Evolutionary conservation across 2,797 vertebrate species (phyloP).

Genomic region (Halcyon badia): DNA sequence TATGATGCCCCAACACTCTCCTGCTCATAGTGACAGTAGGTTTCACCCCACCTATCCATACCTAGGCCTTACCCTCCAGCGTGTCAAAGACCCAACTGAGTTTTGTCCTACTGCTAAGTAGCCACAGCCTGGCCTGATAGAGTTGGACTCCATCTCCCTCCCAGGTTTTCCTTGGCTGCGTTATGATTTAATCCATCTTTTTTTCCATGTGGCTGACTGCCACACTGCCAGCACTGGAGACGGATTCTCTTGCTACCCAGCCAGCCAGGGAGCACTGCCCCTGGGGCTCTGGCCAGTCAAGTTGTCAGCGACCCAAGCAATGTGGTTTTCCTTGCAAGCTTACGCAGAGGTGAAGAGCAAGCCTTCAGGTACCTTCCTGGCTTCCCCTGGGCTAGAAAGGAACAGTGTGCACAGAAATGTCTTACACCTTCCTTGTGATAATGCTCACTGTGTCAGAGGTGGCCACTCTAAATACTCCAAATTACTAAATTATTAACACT

Average conservation of each 20-base stretch:
- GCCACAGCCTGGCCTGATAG: not conserved
- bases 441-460: not conserved
- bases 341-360: not conserved
- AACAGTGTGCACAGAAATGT: not conserved
- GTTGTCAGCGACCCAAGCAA: not conserved
- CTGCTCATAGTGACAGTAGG: not conserved
- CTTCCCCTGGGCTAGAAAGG: not conserved
- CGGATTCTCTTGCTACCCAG: not conserved
- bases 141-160: not conserved
- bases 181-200: slow-evolving; percentile 19
- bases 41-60: not conserved
- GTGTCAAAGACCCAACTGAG: not conserved
- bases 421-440: not conserved
- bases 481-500: not conserved
- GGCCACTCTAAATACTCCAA: not conserved
- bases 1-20: not conserved
- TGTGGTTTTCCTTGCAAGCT: not conserved
- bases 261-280: not conserved
- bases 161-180: slow-evolving; percentile 17
- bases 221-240: not conserved
- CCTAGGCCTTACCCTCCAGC: not conserved
- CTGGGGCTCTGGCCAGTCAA: not conserved
- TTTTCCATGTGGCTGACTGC: not conserved
- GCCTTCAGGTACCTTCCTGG: not conserved
- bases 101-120: not conserved